Evolutionary conservation across 2,113 vertebrate species (phyloP).

Genomic region (Anarhynchus alexandrinus): DNA sequence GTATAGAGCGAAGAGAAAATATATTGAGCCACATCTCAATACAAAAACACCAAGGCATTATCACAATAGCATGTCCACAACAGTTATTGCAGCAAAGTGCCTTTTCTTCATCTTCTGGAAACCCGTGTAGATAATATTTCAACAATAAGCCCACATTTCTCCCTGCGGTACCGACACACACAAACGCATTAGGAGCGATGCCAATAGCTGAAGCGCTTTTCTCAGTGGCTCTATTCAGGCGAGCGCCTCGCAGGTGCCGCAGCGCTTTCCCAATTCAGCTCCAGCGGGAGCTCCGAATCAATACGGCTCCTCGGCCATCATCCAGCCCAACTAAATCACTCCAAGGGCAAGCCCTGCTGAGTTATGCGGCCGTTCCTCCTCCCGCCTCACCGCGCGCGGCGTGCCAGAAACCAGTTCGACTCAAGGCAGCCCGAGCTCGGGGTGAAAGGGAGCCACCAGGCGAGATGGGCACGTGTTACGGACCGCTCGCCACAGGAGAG

Average conservation of each 20-base stretch:
- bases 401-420: neutral
- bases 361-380: constrained; percentile 8
- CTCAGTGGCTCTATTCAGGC: constrained; percentile 46
- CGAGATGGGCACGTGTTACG: neutral
- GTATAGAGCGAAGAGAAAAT: neutral
- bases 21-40: neutral
- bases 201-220: constrained; percentile 57
- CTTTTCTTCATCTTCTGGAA: constrained; percentile 48
- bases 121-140: constrained; percentile 42
- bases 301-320: constrained; percentile 57
- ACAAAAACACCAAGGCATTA: neutral
- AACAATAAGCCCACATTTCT: constrained; percentile 45
- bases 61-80: neutral
- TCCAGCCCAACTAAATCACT: constrained; percentile 52
- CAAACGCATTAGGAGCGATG: constrained; percentile 59
- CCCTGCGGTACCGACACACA: constrained; percentile 48
- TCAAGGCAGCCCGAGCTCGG: constrained; percentile 22
- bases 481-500: accelerated
- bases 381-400: constrained; percentile 7
- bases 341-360: constrained; percentile 60
- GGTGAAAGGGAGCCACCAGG: neutral
- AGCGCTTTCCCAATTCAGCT: constrained; percentile 41
- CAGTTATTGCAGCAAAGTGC: neutral
- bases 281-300: constrained; percentile 65
- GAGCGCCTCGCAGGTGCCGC: constrained; percentile 58